phyloP scores from a whole-genome alignment of 1,140 invertebrate species.

The Drosophila lini region DNA sequence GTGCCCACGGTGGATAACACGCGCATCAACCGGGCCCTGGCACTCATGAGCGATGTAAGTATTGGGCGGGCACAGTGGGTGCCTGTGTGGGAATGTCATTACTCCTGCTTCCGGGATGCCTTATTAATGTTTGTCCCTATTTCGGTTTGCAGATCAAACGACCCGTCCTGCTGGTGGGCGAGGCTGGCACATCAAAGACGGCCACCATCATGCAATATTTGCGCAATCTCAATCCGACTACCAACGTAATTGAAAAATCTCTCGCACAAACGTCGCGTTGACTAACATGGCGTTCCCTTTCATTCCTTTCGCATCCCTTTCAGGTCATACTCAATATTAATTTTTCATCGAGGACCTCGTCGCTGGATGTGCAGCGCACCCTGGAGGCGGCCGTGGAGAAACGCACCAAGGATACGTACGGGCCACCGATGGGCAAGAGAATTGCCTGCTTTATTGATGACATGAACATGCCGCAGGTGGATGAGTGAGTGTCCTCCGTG shows the following conservation, averaged over 20 bases:
- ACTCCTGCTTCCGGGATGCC: slow-evolving; percentile 15
- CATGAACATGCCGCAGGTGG: slow-evolving; percentile 96
- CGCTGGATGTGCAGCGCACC: slow-evolving; percentile 94
- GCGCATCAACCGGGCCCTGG: slow-evolving; percentile 90
- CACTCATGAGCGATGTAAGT: slow-evolving; percentile 90
- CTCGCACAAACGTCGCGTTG: slow-evolving; percentile 44
- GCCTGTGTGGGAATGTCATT: slow-evolving; percentile 17
- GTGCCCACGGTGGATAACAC: slow-evolving; percentile 95
- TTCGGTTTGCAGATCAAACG: slow-evolving; percentile 86
- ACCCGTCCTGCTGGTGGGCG: slow-evolving; percentile 93
- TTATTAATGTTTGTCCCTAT: slow-evolving; percentile 48
- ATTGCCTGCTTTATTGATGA: slow-evolving; percentile 96
- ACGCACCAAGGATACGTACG: slow-evolving; percentile 94
- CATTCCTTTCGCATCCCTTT: slow-evolving; percentile 17
- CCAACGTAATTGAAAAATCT: slow-evolving; percentile 87
- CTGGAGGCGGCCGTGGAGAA: slow-evolving; percentile 95
- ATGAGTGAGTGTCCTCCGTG: slow-evolving; percentile 79
- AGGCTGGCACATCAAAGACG: slow-evolving; percentile 96
- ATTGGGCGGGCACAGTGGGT: slow-evolving; percentile 21
- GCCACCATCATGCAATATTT: slow-evolving; percentile 94
- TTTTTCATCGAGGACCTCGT: slow-evolving; percentile 95
- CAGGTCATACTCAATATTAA: slow-evolving; percentile 92
- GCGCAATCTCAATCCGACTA: slow-evolving; percentile 88
- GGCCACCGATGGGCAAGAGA: slow-evolving; percentile 93
- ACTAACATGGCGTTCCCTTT: slow-evolving; percentile 39